phyloP scores from a whole-genome alignment of 2,888 invertebrate genomes.

The Thelaira solivaga region DNA sequence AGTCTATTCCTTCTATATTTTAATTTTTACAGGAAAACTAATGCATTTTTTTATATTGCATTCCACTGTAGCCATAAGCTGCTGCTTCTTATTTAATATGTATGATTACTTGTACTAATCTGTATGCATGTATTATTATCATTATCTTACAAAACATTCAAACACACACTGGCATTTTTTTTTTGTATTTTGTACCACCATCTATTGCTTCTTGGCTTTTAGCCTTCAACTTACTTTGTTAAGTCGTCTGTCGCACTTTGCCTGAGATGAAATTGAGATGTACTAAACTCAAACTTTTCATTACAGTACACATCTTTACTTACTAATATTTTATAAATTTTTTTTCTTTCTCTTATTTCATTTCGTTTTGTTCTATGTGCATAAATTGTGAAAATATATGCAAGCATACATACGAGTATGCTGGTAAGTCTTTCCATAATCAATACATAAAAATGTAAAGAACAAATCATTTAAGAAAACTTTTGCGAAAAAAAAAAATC shows the following conservation, averaged over 20 bases:
- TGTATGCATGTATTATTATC: conserved; percentile 1
- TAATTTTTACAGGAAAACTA: no score
- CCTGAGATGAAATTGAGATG: conserved; percentile 40
- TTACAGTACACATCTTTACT: not conserved
- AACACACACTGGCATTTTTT: conserved; percentile 7
- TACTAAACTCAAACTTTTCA: conserved; percentile 30
- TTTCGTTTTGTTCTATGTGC: conserved; percentile 12
- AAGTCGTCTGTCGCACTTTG: conserved; percentile 19
- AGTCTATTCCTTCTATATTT: no score
- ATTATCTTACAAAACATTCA: conserved; percentile 20
- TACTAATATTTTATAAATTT: not conserved
- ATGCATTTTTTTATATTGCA: not conserved
- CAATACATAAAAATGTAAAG: not conserved
- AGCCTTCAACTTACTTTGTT: conserved; percentile 57
- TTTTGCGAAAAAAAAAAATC: no score
- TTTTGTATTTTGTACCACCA: not conserved
- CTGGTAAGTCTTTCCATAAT: not conserved
- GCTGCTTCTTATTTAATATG: not conserved
- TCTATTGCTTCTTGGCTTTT: not conserved
- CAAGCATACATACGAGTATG: not conserved
- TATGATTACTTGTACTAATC: not conserved
- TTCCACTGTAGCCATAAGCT: not conserved
- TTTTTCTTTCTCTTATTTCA: not conserved
- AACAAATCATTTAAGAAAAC: not conserved
- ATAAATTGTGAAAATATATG: conserved; percentile 10